Evolutionary conservation across 1,140 invertebrate species (phyloP).

Genomic region (Drosophila sproati): DNA sequence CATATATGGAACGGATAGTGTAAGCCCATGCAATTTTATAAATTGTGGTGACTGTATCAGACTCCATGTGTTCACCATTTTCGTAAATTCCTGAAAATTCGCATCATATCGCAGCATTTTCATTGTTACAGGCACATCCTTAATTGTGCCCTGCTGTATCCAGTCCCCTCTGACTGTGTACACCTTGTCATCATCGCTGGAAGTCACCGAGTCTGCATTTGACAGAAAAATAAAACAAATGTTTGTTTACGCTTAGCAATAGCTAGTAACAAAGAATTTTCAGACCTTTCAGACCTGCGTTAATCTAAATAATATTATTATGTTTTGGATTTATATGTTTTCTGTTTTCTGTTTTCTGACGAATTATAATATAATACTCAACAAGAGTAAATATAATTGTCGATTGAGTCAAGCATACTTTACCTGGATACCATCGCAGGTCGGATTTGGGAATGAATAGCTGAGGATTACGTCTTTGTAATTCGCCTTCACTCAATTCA

Average conservation of each 20-base stretch:
- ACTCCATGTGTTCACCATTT: conserved; percentile 90
- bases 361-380: neutral
- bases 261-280: too few species aligned
- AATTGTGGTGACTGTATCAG: conserved; percentile 90
- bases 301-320: too few species aligned
- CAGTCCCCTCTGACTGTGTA: conserved; percentile 88
- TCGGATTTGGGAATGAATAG: conserved; percentile 86
- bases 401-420: conserved; percentile 33
- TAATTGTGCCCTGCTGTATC: conserved; percentile 87
- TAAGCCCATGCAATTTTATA: conserved; percentile 91
- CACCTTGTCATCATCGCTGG: conserved; percentile 87
- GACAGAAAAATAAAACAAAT: too few species aligned
- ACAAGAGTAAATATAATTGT: neutral
- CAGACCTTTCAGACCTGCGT: too few species aligned
- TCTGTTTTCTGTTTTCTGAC: too few species aligned
- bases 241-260: too few species aligned
- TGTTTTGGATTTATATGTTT: too few species aligned
- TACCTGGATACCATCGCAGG: conserved; percentile 88
- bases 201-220: conserved; percentile 87
- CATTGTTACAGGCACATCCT: conserved; percentile 90
- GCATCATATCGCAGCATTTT: conserved; percentile 90
- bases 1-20: conserved; percentile 90
- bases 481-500: conserved; percentile 69
- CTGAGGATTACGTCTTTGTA: conserved; percentile 70
- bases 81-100: conserved; percentile 89